phyloP scores from a whole-genome alignment of 2,888 invertebrate species.

The Zygaena filipendulae region DNA sequence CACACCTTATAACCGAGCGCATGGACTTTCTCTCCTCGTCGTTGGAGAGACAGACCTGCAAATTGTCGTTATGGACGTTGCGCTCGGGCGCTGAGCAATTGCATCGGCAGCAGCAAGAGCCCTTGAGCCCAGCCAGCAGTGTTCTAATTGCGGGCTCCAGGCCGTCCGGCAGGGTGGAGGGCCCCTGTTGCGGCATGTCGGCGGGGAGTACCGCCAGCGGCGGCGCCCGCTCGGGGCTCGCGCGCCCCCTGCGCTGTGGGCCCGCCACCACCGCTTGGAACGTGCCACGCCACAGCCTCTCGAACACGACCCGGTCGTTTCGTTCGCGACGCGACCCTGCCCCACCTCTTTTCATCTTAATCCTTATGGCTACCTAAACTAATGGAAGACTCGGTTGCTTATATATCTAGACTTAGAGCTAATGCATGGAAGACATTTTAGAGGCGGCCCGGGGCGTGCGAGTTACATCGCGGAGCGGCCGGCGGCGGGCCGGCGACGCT shows the following conservation, averaged over 20 bases:
- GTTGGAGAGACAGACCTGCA: slow-evolving; percentile 65
- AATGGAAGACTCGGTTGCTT: slow-evolving; percentile 68
- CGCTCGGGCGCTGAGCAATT: slow-evolving; percentile 39
- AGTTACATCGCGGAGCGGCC: slow-evolving; percentile 55
- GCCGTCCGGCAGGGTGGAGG: slow-evolving; percentile 43
- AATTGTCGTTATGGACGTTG: slow-evolving; percentile 51
- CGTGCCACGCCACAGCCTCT: slow-evolving; percentile 77
- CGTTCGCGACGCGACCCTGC: slow-evolving; percentile 54
- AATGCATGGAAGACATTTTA: slow-evolving; percentile 42
- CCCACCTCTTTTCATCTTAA: slow-evolving; percentile 58
- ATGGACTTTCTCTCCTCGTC: slow-evolving; percentile 67
- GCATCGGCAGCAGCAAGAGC: slow-evolving; percentile 56
- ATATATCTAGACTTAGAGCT: slow-evolving; percentile 30
- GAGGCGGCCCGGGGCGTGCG: slow-evolving; percentile 31
- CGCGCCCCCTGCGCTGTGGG: slow-evolving; percentile 45
- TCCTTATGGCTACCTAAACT: slow-evolving; percentile 40
- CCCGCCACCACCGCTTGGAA: slow-evolving; percentile 61
- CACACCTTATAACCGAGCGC: slow-evolving; percentile 75
- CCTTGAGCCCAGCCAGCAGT: slow-evolving; percentile 44
- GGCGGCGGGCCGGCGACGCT: slow-evolving; percentile 59
- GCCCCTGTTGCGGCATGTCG: slow-evolving; percentile 22
- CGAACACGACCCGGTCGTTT: slow-evolving; percentile 75
- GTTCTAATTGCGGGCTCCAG: slow-evolving; percentile 54
- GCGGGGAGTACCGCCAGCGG: slow-evolving; percentile 25
- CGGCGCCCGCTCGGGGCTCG: slow-evolving; percentile 39